phyloP scores from a whole-genome alignment of 2,797 vertebrate species.

The Melanotaenia parkinsoni region DNA sequence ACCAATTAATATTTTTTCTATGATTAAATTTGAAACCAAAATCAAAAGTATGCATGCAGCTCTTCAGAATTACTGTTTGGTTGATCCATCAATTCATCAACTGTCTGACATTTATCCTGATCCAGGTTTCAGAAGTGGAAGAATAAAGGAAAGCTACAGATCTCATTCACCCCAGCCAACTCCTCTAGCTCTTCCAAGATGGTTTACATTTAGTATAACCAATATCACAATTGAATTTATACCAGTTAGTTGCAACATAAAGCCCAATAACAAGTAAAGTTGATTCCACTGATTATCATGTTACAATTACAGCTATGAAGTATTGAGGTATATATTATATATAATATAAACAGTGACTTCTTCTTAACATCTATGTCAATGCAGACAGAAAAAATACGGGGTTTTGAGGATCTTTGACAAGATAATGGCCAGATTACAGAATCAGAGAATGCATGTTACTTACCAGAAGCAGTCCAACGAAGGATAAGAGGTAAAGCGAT shows the following conservation, averaged over 20 bases:
- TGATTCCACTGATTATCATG: not conserved
- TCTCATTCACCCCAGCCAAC: not conserved
- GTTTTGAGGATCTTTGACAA: too few species aligned
- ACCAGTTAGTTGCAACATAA: not conserved
- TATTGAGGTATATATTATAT: too few species aligned
- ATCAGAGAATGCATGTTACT: too few species aligned
- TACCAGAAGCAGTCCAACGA: too few species aligned
- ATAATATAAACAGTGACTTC: too few species aligned
- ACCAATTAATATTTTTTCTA: slow-evolving; percentile 3
- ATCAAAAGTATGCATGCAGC: not conserved
- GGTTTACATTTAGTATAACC: not conserved
- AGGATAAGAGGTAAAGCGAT: too few species aligned
- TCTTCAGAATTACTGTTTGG: not conserved
- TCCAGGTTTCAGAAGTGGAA: not conserved
- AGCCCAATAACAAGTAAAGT: not conserved
- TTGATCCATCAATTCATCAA: not conserved
- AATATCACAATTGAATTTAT: not conserved
- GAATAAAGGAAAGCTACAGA: not conserved
- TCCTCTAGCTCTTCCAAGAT: not conserved
- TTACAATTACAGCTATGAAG: not conserved
- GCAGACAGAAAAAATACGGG: too few species aligned
- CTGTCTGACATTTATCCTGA: not conserved
- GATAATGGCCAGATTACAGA: too few species aligned
- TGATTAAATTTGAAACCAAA: not conserved
- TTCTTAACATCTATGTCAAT: too few species aligned